Percentiles rank a stretch among this genome's conserved stretches.
phyloP scores from a whole-genome alignment of 2,113 vertebrate species.

The Thalassarche chlororhynchos region DNA sequence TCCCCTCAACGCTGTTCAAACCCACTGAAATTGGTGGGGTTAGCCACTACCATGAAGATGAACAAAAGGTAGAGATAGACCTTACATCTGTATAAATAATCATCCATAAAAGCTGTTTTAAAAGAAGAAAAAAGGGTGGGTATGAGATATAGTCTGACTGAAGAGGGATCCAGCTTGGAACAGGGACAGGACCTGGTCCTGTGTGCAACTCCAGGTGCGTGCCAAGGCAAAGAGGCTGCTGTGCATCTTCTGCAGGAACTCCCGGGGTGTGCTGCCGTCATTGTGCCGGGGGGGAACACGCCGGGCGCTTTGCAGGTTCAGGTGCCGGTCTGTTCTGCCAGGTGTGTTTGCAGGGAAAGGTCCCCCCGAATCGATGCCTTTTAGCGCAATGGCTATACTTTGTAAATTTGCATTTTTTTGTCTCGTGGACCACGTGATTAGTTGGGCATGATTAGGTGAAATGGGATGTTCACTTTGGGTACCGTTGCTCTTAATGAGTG shows the following conservation, averaged over 20 bases:
- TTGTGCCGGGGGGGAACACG: background rate
- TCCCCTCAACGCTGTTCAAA: background rate
- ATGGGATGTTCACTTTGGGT: background rate
- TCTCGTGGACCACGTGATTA: background rate
- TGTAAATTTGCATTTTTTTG: background rate
- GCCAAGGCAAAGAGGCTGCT: background rate
- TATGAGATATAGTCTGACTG: too few species aligned
- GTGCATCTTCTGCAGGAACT: background rate
- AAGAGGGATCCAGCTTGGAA: background rate
- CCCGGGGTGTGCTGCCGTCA: background rate
- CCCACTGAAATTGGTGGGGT: too few species aligned
- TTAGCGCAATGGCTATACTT: too few species aligned
- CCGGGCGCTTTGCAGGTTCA: background rate
- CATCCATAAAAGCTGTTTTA: background rate
- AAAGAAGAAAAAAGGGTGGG: too few species aligned
- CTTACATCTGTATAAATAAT: background rate
- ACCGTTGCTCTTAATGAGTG: background rate
- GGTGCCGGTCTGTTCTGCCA: background rate
- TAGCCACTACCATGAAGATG: fast-evolving
- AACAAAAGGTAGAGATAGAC: background rate
- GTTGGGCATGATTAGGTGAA: background rate
- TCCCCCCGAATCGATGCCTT: background rate
- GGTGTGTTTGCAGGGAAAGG: background rate
- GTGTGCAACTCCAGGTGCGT: background rate
- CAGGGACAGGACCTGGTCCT: too few species aligned